phyloP scores from a whole-genome alignment of 2,888 invertebrate genomes.

The Eristalis arbustorum region DNA sequence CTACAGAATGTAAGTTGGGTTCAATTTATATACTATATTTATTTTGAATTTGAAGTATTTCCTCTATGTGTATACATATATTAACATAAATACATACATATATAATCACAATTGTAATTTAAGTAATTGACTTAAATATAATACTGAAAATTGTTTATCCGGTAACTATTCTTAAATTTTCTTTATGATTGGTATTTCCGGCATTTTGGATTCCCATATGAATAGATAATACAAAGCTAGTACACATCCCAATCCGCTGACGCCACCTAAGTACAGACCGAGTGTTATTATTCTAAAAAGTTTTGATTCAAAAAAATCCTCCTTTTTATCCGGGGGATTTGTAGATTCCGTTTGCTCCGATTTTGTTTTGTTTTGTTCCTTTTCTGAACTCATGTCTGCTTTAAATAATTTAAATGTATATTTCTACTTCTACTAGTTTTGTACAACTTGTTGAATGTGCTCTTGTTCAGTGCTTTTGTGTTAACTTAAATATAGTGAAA shows the following conservation, averaged over 20 bases:
- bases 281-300: slow-evolving; percentile 77
- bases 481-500: slow-evolving; percentile 5
- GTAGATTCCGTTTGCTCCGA: slow-evolving; percentile 73
- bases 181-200: slow-evolving; percentile 77
- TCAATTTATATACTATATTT: slow-evolving; percentile 2
- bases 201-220: slow-evolving; percentile 79
- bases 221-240: slow-evolving; percentile 78
- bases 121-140: neutral
- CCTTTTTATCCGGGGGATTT: slow-evolving; percentile 73
- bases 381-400: slow-evolving; percentile 40
- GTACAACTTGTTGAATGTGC: neutral
- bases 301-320: slow-evolving; percentile 77
- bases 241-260: slow-evolving; percentile 77
- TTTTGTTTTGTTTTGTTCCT: slow-evolving; percentile 51
- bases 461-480: neutral
- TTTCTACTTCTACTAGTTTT: neutral
- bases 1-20: slow-evolving; percentile 1
- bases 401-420: neutral
- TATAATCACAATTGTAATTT: neutral
- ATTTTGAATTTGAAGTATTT: neutral
- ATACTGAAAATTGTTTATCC: neutral
- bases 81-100: neutral
- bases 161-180: slow-evolving; percentile 6
- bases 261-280: slow-evolving; percentile 77
- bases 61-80: neutral